Evolutionary conservation across 2,888 invertebrate genomes (phyloP).

Genomic region (Tortrix viridana): DNA sequence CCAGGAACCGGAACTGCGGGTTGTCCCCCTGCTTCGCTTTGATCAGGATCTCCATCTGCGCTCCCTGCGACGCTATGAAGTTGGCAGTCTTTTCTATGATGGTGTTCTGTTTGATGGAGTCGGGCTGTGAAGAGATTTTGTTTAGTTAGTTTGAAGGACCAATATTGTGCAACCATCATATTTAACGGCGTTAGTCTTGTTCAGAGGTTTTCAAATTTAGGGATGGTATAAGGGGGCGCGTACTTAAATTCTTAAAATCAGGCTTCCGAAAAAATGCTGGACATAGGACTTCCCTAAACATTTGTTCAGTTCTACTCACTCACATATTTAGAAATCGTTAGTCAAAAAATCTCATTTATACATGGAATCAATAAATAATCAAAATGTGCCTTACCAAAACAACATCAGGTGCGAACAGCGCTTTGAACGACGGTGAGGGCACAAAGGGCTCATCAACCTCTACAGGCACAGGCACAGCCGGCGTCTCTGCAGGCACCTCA

Average conservation of each 20-base stretch:
- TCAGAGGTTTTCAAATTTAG: too few relatives aligned
- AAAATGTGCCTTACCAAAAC: slow-evolving; percentile 84
- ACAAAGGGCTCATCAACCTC: slow-evolving; percentile 91
- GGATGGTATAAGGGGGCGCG: too few relatives aligned
- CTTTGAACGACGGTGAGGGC: slow-evolving; percentile 88
- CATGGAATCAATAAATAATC: slow-evolving; percentile 6
- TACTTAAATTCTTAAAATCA: too few relatives aligned
- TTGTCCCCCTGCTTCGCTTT: slow-evolving; percentile 98
- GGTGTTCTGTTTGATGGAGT: slow-evolving; percentile 93
- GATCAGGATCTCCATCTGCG: slow-evolving; percentile 99
- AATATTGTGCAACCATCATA: too few relatives aligned
- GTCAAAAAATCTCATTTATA: neutral
- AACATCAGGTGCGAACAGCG: slow-evolving; percentile 88
- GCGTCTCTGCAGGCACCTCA: slow-evolving; percentile 68
- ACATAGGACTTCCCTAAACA: too few relatives aligned
- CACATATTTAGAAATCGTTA: slow-evolving; percentile 7
- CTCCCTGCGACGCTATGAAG: slow-evolving; percentile 94
- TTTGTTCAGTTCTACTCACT: too few relatives aligned
- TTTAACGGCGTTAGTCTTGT: too few relatives aligned
- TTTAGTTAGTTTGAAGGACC: neutral
- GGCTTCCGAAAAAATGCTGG: too few relatives aligned
- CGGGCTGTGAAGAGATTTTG: slow-evolving; percentile 87
- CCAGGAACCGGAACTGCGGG: slow-evolving; percentile 96
- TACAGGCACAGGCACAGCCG: slow-evolving; percentile 75
- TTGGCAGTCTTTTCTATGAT: slow-evolving; percentile 97